Percentiles rank a stretch among this genome's conserved stretches.
Conservation (phyloP, 2,888 invertebrate species). For the Netelia melanura region DNA sequence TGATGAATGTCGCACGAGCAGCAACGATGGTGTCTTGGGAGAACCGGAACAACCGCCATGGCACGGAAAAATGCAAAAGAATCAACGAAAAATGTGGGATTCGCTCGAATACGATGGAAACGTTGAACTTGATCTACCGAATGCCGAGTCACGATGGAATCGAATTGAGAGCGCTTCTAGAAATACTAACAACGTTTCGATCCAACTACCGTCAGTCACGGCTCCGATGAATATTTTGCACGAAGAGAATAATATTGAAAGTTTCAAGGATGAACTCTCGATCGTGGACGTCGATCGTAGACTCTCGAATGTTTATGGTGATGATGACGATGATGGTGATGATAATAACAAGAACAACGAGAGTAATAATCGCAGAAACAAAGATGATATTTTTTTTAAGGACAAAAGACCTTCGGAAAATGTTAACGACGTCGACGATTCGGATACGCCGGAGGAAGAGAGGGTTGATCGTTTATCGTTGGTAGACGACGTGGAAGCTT, state of each 20-base stretch:
- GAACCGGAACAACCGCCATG: slow-evolving; percentile 48
- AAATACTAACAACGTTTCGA: background rate
- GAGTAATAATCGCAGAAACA: no score
- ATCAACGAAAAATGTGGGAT: background rate
- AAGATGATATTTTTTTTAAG: no score
- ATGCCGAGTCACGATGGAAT: slow-evolving; percentile 41
- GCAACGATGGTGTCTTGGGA: background rate
- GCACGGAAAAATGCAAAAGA: background rate
- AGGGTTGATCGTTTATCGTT: background rate
- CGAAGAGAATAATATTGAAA: slow-evolving; percentile 40
- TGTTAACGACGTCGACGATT: slow-evolving; percentile 5
- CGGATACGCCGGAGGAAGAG: slow-evolving; percentile 9
- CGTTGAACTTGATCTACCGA: background rate
- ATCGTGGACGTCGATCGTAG: no score
- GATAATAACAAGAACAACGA: no score
- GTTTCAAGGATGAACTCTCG: background rate
- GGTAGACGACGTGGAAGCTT: background rate
- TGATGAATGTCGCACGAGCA: slow-evolving; percentile 1
- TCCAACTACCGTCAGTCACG: background rate
- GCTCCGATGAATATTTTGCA: slow-evolving; percentile 64
- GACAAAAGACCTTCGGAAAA: background rate
- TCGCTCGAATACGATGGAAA: background rate
- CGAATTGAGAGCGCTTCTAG: slow-evolving; percentile 40
- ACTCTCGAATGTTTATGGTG: no score
- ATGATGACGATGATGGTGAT: no score